Evolutionary conservation across 2,888 invertebrate species (phyloP).

Genomic region (Seira ritae): DNA sequence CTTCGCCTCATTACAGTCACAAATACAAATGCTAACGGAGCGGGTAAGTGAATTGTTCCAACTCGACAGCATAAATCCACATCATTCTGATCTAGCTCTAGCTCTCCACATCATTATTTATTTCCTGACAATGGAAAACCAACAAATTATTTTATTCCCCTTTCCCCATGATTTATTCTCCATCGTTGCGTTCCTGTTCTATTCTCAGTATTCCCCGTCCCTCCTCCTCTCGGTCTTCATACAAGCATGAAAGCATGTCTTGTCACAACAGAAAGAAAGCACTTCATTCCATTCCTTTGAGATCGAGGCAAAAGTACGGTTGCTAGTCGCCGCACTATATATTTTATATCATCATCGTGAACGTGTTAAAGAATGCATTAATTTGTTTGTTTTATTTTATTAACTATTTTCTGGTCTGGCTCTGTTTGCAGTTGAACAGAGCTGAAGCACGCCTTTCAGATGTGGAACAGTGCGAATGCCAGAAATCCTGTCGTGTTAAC

Average conservation of each 20-base stretch:
- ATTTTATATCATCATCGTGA: constrained; percentile 39
- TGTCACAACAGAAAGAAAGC: too few relatives aligned
- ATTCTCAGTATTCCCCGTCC: too few relatives aligned
- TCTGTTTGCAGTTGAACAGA: constrained; percentile 82
- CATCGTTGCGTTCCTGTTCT: background rate
- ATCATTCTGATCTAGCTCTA: background rate
- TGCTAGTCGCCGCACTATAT: background rate
- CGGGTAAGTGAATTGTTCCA: constrained; percentile 81
- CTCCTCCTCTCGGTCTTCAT: too few relatives aligned
- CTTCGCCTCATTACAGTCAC: constrained; percentile 86
- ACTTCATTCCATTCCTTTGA: too few relatives aligned
- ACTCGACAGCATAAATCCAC: background rate
- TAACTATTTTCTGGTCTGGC: constrained; percentile 62
- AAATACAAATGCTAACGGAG: constrained; percentile 88
- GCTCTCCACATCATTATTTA: too few relatives aligned
- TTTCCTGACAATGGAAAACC: too few relatives aligned
- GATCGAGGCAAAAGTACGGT: too few relatives aligned
- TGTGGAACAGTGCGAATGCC: constrained; percentile 93
- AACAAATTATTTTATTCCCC: background rate
- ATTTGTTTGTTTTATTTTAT: too few relatives aligned
- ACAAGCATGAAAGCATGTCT: too few relatives aligned
- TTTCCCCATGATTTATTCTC: background rate
- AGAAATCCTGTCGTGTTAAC: constrained; percentile 89
- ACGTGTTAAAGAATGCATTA: constrained; percentile 61
- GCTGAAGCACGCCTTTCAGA: constrained; percentile 86